These are phyloP conservation scores for Xestia ashworthii DNA, from an alignment of 2,888 invertebrate species.

Conservation along the genomic window DNA sequence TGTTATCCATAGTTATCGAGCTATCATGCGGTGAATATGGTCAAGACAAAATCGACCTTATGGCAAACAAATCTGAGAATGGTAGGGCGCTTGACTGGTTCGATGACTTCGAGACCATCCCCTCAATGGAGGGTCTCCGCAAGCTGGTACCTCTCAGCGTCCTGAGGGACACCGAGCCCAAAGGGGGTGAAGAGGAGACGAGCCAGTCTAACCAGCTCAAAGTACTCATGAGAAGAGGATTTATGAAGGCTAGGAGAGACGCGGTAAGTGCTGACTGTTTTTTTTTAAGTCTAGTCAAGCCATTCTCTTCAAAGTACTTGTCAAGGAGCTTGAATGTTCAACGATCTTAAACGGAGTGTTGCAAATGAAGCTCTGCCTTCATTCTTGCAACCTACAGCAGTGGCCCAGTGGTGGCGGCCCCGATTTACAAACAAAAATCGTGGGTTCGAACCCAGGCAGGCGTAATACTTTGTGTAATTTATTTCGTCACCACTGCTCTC, in stretches of 20 bases:
- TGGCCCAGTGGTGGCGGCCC: too few species aligned
- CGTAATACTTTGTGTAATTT: too few species aligned
- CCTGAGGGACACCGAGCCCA: slow-evolving; percentile 82
- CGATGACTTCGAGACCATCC: slow-evolving; percentile 89
- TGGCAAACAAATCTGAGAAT: slow-evolving; percentile 93
- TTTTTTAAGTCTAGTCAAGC: not conserved
- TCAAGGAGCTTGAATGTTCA: slow-evolving; percentile 1
- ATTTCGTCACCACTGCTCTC: too few species aligned
- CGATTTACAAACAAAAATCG: too few species aligned
- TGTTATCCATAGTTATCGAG: slow-evolving; percentile 95
- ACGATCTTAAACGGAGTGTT: not conserved
- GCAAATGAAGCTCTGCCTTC: not conserved
- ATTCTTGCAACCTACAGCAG: too few species aligned
- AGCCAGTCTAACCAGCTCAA: slow-evolving; percentile 93
- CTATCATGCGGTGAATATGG: slow-evolving; percentile 98
- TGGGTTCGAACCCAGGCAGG: too few species aligned
- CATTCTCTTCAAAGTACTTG: not conserved
- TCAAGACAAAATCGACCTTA: slow-evolving; percentile 92
- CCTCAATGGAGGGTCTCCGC: slow-evolving; percentile 91
- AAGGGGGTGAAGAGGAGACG: slow-evolving; percentile 92
- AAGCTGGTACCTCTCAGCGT: slow-evolving; percentile 89
- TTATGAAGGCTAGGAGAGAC: slow-evolving; percentile 94
- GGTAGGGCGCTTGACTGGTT: slow-evolving; percentile 93
- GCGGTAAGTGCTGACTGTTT: slow-evolving; percentile 84
- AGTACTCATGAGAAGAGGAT: slow-evolving; percentile 93